Percentiles rank a stretch among this genome's conserved stretches.
These are phyloP conservation scores for Ectropis crepuscularia DNA, from an alignment of 2,888 invertebrate genomes.

Conservation along the genomic window DNA sequence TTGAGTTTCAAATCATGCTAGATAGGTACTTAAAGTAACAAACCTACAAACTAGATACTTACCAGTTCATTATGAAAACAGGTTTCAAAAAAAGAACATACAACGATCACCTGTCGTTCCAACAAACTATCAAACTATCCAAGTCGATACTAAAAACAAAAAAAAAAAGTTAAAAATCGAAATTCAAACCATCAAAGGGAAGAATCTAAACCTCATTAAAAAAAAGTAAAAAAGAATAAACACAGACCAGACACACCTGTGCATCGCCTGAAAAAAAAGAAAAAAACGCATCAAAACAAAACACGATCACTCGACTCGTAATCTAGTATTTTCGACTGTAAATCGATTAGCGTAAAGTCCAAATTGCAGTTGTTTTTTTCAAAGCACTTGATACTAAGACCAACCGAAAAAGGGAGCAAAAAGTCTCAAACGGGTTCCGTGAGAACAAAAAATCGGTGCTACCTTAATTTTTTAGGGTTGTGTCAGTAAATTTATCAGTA, in stretches of 20 bases:
- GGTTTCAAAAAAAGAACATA: not conserved
- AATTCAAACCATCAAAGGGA: slow-evolving; percentile 13
- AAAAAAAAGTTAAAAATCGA: slow-evolving; percentile 8
- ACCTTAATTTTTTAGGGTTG: slow-evolving; percentile 46
- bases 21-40: not conserved
- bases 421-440: slow-evolving; percentile 58
- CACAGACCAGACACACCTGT: slow-evolving; percentile 39
- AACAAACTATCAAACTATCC: not conserved
- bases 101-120: not conserved
- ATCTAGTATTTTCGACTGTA: slow-evolving; percentile 18
- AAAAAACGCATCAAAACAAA: slow-evolving; percentile 30
- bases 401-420: slow-evolving; percentile 44
- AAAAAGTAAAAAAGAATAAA: slow-evolving; percentile 30
- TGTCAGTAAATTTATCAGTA: slow-evolving; percentile 54
- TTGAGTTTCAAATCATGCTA: no score
- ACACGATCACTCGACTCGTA: slow-evolving; percentile 7
- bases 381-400: slow-evolving; percentile 25
- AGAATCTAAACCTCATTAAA: slow-evolving; percentile 18
- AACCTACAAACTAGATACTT: not conserved
- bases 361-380: not conserved
- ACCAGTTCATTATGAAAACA: not conserved
- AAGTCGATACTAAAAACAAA: not conserved
- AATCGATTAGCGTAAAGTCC: not conserved
- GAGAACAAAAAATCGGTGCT: slow-evolving; percentile 62
- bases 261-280: slow-evolving; percentile 28